phyloP scores from a whole-genome alignment of 2,888 invertebrate genomes.

The Drosophila meridionalis region DNA sequence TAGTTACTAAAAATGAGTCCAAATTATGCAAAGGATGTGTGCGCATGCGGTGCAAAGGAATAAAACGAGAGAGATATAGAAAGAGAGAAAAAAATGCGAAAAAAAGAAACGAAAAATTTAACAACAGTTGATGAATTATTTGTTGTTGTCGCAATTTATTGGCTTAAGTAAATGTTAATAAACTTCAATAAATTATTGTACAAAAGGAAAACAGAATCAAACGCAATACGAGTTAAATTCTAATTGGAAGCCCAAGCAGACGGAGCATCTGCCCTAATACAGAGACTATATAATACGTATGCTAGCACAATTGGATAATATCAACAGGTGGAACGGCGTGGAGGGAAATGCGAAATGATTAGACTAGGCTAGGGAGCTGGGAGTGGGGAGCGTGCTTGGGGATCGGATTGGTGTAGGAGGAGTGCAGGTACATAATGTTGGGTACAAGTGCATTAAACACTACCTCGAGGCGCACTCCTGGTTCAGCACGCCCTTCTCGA shows the following conservation, averaged over 20 bases:
- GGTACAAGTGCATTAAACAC: conserved; percentile 58
- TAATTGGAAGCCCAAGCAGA: conserved; percentile 36
- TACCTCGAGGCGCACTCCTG: conserved; percentile 90
- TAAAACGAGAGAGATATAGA: conserved; percentile 21
- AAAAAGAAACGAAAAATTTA: conserved; percentile 51
- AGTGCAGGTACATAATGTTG: neutral
- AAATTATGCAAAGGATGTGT: conserved; percentile 29
- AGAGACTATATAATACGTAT: conserved; percentile 30
- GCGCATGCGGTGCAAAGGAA: conserved; percentile 49
- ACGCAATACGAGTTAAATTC: conserved; percentile 14
- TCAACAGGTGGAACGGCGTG: conserved; percentile 7
- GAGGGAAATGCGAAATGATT: conserved; percentile 25
- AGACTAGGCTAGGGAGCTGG: conserved; percentile 21
- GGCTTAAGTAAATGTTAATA: conserved; percentile 32
- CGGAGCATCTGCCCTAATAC: conserved; percentile 24
- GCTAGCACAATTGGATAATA: conserved; percentile 42
- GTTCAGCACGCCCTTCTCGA: conserved; percentile 91
- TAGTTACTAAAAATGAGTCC: conserved; percentile 31
- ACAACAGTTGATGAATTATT: conserved; percentile 30
- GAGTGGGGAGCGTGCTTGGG: conserved; percentile 25
- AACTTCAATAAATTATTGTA: conserved; percentile 49
- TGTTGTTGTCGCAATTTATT: conserved; percentile 36
- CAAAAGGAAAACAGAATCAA: conserved; percentile 44
- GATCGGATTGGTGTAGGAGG: neutral
- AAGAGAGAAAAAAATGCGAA: conserved; percentile 37